Evolutionary conservation across 2,113 vertebrate species (phyloP), one percentile per base, ranked within the genome.

Genomic region (Albula glossodonta): DNA sequence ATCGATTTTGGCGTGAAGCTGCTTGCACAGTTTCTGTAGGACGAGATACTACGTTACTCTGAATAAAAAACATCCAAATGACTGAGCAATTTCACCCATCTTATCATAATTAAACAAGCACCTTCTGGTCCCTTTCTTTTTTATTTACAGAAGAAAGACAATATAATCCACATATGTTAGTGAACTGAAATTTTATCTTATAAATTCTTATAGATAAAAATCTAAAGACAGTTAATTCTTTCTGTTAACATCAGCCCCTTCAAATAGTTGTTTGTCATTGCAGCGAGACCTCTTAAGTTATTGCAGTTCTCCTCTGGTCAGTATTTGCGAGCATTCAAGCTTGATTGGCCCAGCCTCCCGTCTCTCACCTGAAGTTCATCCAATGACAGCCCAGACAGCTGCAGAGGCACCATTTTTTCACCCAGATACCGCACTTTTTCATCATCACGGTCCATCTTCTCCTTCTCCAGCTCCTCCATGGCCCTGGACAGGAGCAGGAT

Each of bases 21-120:
- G 89, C 78, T 88, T 92, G 88, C 96, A 96, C 74, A 96, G 80
- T 74, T 94, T 95, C 96, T 96, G 88, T 48, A n/a, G 85, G 48
- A 78, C 86, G 31, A 85, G 86, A 85, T 25, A 41, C 1, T 41
- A 41, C 31, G 31, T 41, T 41, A 41, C 31, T 41, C 31, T 41
- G 31, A 41, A 41, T 41, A 41, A 41, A 41, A 41, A 1, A 41
- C 31, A 41, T 41, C 31, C 31, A 41, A 41, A 41, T 41, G 31
- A 41, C 31, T 41, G 31, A 41, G 31, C 31, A 41, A 41, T 41
- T 0, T 41, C 31, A 1, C 31, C 31, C 31, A 41, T 41, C 31
- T 41, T 41, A 41, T 41, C 31, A 41, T 41, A 56, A 56, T 56
- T 56, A 56, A 41, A 41, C 12, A 56, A 56, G 53, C 57, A 60